Conservation (phyloP, 23 tunicate genomes). For the Styela clava region DNA sequence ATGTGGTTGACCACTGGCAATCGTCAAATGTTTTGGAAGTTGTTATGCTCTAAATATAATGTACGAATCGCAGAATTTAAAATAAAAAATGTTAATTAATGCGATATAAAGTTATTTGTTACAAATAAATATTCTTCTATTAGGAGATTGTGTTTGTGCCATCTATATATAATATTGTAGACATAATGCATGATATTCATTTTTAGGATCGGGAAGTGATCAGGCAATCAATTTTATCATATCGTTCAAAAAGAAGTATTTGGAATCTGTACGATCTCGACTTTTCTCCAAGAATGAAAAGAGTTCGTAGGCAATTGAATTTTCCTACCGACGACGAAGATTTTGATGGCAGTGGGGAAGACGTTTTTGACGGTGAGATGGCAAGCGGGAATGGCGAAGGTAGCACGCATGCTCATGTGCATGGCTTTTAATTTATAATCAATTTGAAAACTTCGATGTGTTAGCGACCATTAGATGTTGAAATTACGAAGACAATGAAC, state of each 20-base stretch:
- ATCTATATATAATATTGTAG: no score
- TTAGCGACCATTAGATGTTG: background rate
- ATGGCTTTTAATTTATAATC: background rate
- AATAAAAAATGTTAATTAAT: no score
- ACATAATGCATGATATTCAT: no score
- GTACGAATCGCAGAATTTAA: no score
- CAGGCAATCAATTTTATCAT: slow-evolving; percentile 3
- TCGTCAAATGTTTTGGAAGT: no score
- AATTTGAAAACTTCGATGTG: background rate
- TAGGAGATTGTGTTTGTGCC: no score
- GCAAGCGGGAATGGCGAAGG: slow-evolving; percentile 5
- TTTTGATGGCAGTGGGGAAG: slow-evolving; percentile 49
- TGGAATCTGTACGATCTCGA: background rate
- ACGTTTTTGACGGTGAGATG: background rate
- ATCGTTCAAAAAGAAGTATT: slow-evolving; percentile 11
- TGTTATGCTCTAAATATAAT: no score
- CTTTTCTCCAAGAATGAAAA: background rate
- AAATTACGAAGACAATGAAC: background rate
- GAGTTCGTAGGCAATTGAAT: slow-evolving; percentile 26
- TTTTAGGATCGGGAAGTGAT: slow-evolving; percentile 22
- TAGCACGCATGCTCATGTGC: background rate
- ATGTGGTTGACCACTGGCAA: no score
- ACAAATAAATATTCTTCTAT: no score
- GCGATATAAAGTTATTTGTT: no score
- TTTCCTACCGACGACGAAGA: slow-evolving; percentile 68